Evolutionary conservation across 2,113 vertebrate species (phyloP).

Genomic region (Zosterops borbonicus): DNA sequence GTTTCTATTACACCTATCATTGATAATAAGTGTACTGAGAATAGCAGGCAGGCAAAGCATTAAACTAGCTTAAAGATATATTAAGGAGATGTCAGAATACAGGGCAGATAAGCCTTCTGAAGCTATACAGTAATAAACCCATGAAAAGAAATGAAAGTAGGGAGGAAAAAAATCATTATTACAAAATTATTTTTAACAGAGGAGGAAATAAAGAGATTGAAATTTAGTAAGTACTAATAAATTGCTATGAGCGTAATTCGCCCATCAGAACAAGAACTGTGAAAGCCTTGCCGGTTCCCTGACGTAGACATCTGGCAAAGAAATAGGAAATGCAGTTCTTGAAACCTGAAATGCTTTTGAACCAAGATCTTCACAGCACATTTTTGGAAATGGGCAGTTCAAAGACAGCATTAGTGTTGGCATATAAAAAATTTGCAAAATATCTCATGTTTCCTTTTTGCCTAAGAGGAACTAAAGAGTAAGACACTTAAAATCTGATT

Average conservation of each 20-base stretch:
- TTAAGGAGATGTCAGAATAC: constrained; percentile 33
- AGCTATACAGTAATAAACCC: constrained; percentile 12
- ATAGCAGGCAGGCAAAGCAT: background rate
- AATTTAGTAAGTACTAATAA: constrained; percentile 19
- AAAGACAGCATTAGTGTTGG: background rate
- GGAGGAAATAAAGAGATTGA: background rate
- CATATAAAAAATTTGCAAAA: background rate
- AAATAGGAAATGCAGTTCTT: background rate
- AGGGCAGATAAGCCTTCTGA: constrained; percentile 24
- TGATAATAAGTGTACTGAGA: constrained; percentile 39
- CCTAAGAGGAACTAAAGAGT: background rate
- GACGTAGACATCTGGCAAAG: background rate
- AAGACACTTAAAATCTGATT: background rate
- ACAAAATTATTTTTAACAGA: constrained; percentile 24
- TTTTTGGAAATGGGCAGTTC: background rate
- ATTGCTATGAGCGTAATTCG: background rate
- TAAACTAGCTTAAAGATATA: constrained; percentile 41
- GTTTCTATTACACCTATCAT: constrained; percentile 54
- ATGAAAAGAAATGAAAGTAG: background rate
- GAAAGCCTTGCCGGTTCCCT: background rate
- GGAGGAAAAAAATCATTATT: background rate
- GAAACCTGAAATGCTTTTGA: background rate
- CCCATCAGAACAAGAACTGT: background rate
- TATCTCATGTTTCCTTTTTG: background rate
- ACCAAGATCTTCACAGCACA: background rate